These are phyloP conservation scores for Bibio marci DNA, from an alignment of 2,888 invertebrate genomes.

Conservation along the genomic window DNA sequence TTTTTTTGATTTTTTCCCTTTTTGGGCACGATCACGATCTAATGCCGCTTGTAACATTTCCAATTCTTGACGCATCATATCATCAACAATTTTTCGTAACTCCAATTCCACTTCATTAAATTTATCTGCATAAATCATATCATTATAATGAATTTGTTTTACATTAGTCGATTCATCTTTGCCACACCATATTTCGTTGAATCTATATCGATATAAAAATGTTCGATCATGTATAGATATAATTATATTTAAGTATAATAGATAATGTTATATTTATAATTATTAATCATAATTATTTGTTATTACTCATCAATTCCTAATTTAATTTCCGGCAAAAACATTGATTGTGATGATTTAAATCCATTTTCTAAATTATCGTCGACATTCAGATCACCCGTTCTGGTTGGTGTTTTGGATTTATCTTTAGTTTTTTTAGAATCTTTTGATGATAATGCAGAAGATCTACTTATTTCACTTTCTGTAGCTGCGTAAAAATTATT, in stretches of 20 bases:
- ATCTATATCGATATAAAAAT: no score
- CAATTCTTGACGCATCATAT: conserved; percentile 51
- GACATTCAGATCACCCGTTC: conserved; percentile 33
- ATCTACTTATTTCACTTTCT: conserved; percentile 64
- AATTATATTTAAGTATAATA: no score
- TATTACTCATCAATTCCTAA: conserved; percentile 56
- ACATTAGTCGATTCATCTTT: conserved; percentile 60
- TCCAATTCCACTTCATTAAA: conserved; percentile 67
- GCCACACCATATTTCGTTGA: conserved; percentile 67
- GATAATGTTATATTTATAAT: no score
- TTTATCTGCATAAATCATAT: conserved; percentile 74
- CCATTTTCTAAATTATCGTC: conserved; percentile 39
- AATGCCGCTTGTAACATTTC: conserved; percentile 55
- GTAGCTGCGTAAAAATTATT: conserved; percentile 35
- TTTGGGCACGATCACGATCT: conserved; percentile 49
- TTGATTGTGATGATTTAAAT: conserved; percentile 51
- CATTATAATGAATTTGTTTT: conserved; percentile 57
- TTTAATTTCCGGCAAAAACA: conserved; percentile 54
- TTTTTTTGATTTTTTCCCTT: conserved; percentile 62
- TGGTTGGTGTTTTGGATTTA: conserved; percentile 41
- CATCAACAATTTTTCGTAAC: conserved; percentile 64
- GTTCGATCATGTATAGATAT: no score
- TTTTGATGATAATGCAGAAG: conserved; percentile 56
- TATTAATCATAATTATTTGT: no score
- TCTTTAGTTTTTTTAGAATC: conserved; percentile 65